A percentile compares a stretch with the other conserved stretches of the same genome.
Evolutionary conservation across 2,797 vertebrate species (phyloP).

Genomic region (Octomys mimax): DNA sequence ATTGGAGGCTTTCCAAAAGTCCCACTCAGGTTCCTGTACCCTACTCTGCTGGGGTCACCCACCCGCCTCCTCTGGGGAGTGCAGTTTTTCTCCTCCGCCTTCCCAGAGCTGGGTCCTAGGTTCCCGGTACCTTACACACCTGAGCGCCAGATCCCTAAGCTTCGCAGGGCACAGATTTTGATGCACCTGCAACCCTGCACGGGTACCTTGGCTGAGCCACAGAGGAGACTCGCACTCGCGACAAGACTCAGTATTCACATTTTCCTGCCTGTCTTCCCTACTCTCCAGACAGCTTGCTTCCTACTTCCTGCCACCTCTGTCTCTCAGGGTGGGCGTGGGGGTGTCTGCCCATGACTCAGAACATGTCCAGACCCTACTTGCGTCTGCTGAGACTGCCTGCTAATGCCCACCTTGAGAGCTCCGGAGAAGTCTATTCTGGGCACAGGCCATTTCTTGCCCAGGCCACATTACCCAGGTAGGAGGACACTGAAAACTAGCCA

Average conservation of each 20-base stretch:
- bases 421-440: background rate
- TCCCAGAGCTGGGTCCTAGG: background rate
- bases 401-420: background rate
- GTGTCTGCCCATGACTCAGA: background rate
- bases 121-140: accelerated
- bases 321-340: background rate
- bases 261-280: background rate
- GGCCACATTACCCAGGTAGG: accelerated
- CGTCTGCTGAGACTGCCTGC: background rate
- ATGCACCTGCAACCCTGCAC: background rate
- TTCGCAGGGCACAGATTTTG: background rate
- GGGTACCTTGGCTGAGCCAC: background rate
- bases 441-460: background rate
- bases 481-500: background rate
- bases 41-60: too few species aligned
- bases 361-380: background rate
- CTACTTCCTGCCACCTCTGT: background rate
- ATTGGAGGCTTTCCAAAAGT: too few species aligned
- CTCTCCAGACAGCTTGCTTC: background rate
- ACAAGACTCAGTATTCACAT: background rate
- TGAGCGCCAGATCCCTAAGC: background rate
- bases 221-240: background rate
- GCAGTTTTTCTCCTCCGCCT: too few species aligned
- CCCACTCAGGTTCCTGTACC: accelerated
- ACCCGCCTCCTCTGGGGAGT: background rate